Percentiles rank a stretch among this genome's conserved stretches.
phyloP scores from a whole-genome alignment of 2,888 invertebrate species.

The Empis livida region DNA sequence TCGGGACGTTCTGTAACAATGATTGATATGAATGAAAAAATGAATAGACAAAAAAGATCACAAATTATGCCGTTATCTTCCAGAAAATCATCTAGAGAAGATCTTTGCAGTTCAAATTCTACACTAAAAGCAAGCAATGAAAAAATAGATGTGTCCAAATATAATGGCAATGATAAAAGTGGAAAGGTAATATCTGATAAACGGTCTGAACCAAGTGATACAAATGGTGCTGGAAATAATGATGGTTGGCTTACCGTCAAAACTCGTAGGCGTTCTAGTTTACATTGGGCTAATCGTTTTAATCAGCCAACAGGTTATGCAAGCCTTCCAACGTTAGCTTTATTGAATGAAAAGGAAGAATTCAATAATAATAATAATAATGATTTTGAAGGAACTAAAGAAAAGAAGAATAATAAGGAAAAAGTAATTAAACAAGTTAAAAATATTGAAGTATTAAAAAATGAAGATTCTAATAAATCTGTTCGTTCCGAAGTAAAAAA shows the following conservation, averaged over 20 bases:
- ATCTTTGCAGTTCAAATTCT: slow-evolving; percentile 32
- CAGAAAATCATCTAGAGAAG: slow-evolving; percentile 24
- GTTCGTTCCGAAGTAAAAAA: slow-evolving; percentile 29
- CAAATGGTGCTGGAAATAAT: slow-evolving; percentile 57
- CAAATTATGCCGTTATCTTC: slow-evolving; percentile 10
- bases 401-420: not conserved
- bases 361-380: slow-evolving; percentile 9
- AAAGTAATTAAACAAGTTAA: not conserved
- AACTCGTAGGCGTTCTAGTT: slow-evolving; percentile 54
- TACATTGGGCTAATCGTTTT: slow-evolving; percentile 63
- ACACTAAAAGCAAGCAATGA: slow-evolving; percentile 35
- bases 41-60: slow-evolving; percentile 6
- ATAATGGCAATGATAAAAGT: slow-evolving; percentile 22
- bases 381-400: not conserved
- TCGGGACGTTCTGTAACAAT: slow-evolving; percentile 34
- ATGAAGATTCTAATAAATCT: slow-evolving; percentile 9
- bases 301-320: slow-evolving; percentile 73
- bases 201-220: slow-evolving; percentile 22
- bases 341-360: slow-evolving; percentile 32
- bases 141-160: slow-evolving; percentile 25
- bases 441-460: slow-evolving; percentile 13
- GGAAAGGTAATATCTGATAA: slow-evolving; percentile 12
- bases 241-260: slow-evolving; percentile 89
- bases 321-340: slow-evolving; percentile 59
- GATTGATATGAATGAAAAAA: slow-evolving; percentile 28